phyloP scores from a whole-genome alignment of 2,113 vertebrate genomes.

The Aythya baeri region DNA sequence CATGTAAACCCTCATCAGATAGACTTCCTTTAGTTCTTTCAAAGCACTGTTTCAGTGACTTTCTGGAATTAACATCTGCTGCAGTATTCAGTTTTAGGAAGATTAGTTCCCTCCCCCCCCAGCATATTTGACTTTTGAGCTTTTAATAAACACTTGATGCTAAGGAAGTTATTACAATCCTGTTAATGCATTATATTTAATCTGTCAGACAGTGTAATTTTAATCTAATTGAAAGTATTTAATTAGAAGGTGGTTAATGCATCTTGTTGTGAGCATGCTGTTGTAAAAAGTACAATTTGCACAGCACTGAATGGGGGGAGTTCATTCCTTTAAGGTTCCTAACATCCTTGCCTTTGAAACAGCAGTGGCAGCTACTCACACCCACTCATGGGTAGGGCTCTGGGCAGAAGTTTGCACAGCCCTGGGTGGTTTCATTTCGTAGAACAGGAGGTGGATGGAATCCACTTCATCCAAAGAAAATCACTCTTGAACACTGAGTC shows the following conservation, averaged over 20 bases:
- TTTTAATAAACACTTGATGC: constrained; percentile 9
- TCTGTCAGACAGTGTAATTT: neutral
- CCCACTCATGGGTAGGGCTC: neutral
- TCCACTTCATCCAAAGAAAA: neutral
- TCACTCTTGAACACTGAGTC: neutral
- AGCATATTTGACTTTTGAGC: constrained; percentile 1
- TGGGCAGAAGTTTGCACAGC: constrained; percentile 5
- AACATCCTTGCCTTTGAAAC: constrained; percentile 15
- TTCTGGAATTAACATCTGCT: neutral
- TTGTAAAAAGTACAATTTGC: neutral
- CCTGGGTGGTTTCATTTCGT: neutral
- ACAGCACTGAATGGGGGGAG: neutral
- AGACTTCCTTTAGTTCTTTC: constrained; percentile 17
- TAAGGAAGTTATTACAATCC: constrained; percentile 28
- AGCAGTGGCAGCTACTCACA: neutral
- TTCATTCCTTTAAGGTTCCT: constrained; percentile 4
- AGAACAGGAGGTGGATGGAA: neutral
- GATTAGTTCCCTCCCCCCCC: neutral
- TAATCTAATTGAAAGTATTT: constrained; percentile 54
- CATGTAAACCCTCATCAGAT: neutral
- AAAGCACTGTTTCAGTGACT: neutral
- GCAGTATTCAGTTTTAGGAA: neutral
- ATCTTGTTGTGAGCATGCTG: neutral
- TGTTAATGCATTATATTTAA: constrained; percentile 2
- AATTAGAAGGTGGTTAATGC: constrained; percentile 45